These are phyloP conservation scores for Chelidonichthys spinosus DNA, from an alignment of 2,797 vertebrate genomes.

Conservation along the genomic window DNA sequence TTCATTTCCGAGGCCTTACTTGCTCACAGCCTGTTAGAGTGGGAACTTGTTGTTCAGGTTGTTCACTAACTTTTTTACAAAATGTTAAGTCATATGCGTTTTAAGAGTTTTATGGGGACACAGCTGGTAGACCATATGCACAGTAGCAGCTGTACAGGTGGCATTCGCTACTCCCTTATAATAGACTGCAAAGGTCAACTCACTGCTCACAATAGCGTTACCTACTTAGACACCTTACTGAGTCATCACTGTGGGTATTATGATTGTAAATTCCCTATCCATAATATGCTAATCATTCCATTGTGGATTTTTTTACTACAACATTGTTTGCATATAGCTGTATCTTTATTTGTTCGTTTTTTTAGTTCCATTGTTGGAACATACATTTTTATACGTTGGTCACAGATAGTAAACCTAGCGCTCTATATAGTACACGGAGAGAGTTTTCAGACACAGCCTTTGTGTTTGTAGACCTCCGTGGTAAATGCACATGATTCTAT, in stretches of 20 bases:
- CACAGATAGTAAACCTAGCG: background rate
- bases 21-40: slow-evolving; percentile 10
- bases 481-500: background rate
- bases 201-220: too few species aligned
- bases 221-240: too few species aligned
- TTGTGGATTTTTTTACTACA: background rate
- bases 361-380: background rate
- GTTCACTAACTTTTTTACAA: too few species aligned
- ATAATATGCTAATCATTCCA: background rate
- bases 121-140: too few species aligned
- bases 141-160: too few species aligned
- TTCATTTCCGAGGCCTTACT: slow-evolving; percentile 15
- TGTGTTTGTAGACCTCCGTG: background rate
- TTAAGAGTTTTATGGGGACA: too few species aligned
- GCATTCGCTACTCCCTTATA: background rate
- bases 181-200: too few species aligned
- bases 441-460: background rate
- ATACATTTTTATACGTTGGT: background rate
- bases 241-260: background rate
- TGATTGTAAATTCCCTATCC: background rate
- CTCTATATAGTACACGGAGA: background rate
- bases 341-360: background rate
- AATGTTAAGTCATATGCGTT: too few species aligned
- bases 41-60: background rate
- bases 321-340: background rate